A percentile compares a stretch with the other conserved stretches of the same genome.
Conservation (phyloP, 1,140 invertebrate genomes). For the Bombus terrestris region DNA sequence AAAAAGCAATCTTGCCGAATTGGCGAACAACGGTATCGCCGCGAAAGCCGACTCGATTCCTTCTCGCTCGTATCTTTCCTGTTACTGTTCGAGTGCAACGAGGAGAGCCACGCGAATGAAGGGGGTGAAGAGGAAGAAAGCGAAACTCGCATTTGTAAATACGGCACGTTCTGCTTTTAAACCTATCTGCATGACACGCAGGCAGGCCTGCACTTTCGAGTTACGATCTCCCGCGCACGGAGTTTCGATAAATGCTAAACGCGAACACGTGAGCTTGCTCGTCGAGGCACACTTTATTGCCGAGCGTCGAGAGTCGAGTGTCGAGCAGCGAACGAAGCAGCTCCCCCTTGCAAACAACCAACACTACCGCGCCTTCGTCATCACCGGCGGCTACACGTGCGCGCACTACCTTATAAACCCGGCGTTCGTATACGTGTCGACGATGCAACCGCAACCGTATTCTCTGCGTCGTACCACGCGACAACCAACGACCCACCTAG, state of each 20-base stretch:
- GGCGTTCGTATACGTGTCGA: conserved; percentile 25
- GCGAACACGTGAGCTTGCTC: conserved; percentile 82
- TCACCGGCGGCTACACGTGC: conserved; percentile 22
- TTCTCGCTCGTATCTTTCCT: conserved; percentile 12
- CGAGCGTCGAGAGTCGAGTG: conserved; percentile 39
- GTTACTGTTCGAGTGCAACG: not conserved
- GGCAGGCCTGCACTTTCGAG: conserved; percentile 77
- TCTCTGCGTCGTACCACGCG: conserved; percentile 9
- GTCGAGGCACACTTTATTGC: conserved; percentile 78
- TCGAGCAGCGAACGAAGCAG: conserved; percentile 47
- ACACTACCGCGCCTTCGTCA: conserved; percentile 37
- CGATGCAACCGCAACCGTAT: conserved; percentile 5
- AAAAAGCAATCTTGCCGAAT: conserved; percentile 39
- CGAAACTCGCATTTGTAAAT: conserved; percentile 78
- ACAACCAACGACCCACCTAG: conserved; percentile 17
- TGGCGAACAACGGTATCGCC: conserved; percentile 32
- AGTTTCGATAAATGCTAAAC: conserved; percentile 83
- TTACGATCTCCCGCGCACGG: conserved; percentile 78
- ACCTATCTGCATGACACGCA: conserved; percentile 82
- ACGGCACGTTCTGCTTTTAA: conserved; percentile 82
- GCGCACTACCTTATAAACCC: conserved; percentile 33
- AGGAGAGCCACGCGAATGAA: not conserved
- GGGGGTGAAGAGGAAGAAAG: conserved; percentile 16
- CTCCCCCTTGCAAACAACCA: conserved; percentile 56
- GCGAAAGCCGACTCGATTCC: conserved; percentile 40